phyloP scores from a whole-genome alignment of 1,140 invertebrate species.

The Trissolcus basalis region DNA sequence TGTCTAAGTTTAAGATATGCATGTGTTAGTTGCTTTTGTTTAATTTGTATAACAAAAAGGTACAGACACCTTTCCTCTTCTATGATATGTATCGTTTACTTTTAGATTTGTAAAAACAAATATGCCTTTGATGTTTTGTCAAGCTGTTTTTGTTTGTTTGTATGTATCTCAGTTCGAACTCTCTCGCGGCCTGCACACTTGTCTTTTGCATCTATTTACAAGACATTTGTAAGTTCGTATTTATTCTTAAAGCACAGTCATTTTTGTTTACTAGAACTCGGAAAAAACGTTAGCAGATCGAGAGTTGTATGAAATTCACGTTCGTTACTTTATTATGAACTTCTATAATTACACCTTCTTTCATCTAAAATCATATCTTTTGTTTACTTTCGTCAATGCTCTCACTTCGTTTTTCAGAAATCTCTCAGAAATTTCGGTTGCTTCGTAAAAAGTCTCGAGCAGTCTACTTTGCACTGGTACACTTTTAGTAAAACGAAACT shows the following conservation, averaged over 20 bases:
- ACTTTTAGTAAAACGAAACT: too few relatives aligned
- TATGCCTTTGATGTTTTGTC: constrained; percentile 25
- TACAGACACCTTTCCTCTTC: constrained; percentile 21
- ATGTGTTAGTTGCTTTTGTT: constrained; percentile 16
- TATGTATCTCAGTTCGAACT: constrained; percentile 6
- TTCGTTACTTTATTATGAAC: background rate
- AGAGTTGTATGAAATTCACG: constrained; percentile 16
- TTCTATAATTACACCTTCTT: background rate
- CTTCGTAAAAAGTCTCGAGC: too few relatives aligned
- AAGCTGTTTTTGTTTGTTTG: constrained; percentile 7
- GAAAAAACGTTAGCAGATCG: constrained; percentile 26
- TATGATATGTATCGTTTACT: constrained; percentile 32
- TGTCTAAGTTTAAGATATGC: constrained; percentile 45
- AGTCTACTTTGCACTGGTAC: too few relatives aligned
- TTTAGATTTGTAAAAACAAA: constrained; percentile 39
- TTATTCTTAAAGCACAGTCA: constrained; percentile 31
- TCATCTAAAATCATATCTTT: background rate
- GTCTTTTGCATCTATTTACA: constrained; percentile 25
- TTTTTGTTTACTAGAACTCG: constrained; percentile 33
- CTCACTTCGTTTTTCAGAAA: constrained; percentile 18
- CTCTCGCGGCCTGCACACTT: constrained; percentile 20
- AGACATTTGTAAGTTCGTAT: constrained; percentile 24
- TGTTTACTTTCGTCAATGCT: constrained; percentile 14
- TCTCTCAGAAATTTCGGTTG: constrained; percentile 7
- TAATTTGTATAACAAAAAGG: constrained; percentile 36